phyloP scores from a whole-genome alignment of 2,113 vertebrate genomes.

The Coreoperca whiteheadi region DNA sequence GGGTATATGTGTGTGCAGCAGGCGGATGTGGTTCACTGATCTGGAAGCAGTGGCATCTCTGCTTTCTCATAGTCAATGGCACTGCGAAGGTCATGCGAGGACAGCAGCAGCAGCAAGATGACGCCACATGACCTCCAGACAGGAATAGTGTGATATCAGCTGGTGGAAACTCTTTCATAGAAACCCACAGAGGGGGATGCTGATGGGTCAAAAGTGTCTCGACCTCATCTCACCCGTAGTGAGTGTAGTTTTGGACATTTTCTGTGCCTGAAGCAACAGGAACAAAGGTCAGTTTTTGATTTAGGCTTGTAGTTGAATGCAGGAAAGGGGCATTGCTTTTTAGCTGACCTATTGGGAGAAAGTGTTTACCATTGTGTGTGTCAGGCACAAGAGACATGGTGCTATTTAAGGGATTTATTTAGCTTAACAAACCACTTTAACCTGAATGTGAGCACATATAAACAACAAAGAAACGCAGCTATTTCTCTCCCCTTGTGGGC shows the following conservation, averaged over 20 bases:
- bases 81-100: constrained; percentile 65
- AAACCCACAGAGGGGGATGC: constrained; percentile 31
- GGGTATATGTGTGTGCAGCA: constrained; percentile 30
- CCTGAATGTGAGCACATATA: neutral
- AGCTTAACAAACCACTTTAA: neutral
- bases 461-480: neutral
- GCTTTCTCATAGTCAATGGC: constrained; percentile 29
- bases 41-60: constrained; percentile 45
- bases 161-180: neutral
- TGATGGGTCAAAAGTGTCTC: constrained; percentile 9
- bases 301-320: neutral
- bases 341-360: neutral
- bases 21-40: constrained; percentile 65
- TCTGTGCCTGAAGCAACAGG: neutral
- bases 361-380: neutral
- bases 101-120: constrained; percentile 16
- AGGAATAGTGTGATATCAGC: neutral
- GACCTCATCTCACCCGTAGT: neutral
- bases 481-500: neutral
- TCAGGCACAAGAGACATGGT: neutral
- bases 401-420: neutral
- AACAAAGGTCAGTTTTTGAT: neutral
- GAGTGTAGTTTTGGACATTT: neutral
- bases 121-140: constrained; percentile 21
- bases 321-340: neutral